A percentile compares a stretch with the other conserved stretches of the same genome.
These are phyloP conservation scores for Ia io DNA, from an alignment of 2,113 vertebrate genomes.

Conservation along the genomic window DNA sequence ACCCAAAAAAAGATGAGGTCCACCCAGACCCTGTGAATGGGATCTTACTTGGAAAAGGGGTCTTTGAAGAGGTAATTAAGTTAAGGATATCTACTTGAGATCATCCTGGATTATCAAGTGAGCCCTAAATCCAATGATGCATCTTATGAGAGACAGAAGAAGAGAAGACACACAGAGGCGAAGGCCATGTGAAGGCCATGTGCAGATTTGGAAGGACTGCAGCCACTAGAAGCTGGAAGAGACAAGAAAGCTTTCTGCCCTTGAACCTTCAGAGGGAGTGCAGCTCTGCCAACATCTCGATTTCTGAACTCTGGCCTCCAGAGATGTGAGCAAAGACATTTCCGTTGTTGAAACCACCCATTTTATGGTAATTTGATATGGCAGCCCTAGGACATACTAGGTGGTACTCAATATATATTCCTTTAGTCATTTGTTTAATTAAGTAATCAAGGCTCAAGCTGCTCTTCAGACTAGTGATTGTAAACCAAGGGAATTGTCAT, in stretches of 20 bases:
- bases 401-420: neutral
- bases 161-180: neutral
- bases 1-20: neutral
- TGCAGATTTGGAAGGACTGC: neutral
- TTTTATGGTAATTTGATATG: neutral
- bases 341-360: neutral
- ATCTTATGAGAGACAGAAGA: neutral
- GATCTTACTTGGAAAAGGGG: neutral
- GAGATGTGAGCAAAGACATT: neutral
- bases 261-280: neutral
- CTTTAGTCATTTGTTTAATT: neutral
- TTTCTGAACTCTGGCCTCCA: neutral
- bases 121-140: neutral
- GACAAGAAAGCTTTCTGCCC: neutral
- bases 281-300: accelerated
- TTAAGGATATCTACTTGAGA: neutral
- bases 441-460: neutral
- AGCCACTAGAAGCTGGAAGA: neutral
- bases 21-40: neutral
- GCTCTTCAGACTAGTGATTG: neutral
- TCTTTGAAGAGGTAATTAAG: neutral
- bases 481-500: neutral
- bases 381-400: neutral
- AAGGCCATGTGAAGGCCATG: neutral
- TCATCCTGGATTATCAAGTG: neutral